Base-by-base conservation (phyloP, 2,113 vertebrate species). In the Mungos mungo region DNA sequence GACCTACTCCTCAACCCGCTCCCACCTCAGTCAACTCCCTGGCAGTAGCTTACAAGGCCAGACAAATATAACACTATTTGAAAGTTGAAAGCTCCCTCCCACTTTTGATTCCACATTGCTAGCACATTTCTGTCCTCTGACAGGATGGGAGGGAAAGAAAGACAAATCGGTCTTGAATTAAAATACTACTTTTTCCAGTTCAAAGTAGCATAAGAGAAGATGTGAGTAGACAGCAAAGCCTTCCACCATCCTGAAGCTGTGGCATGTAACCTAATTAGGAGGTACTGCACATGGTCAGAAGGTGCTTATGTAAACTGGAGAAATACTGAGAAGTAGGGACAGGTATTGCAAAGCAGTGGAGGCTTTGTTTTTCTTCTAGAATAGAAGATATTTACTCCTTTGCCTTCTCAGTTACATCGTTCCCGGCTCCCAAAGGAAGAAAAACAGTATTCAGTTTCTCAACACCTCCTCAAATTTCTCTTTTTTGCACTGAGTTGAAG, bases 341-440 rank as follows among this genome's bases (percentile, higher is more conserved):
- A 95, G 65, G 35, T 45, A 69, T 13, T 54, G 33, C 47, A 66
- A 77, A 77, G 45, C 33, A 60, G 33, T 2, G 0, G 13, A 41
- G 47, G 31, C 38, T 79, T 97, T 85, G 72, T 95, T 93, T 95
- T 90, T 33, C 76, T 92, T 90, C 33, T 87, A 8, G 68, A 95
- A 92, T 12, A 52, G 68, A 82, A 93, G 65, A 14, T 33, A 52
- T 71, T 92, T 88, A 82, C 23, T 83, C 54, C 38, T 69, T 69
- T 66, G 47, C 60, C 54, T 86, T 69, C 92, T 86, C 52, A 72
- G 60, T 91, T 94, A 71, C 41, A 31, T 38, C 63, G 47, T 83
- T 96, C 90, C 95, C 83, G 63, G 72, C 80, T 97, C 93, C 85
- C 54, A 50, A 88, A 90, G 79, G 71, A 86, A 95, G 84, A 91